These are phyloP conservation scores for Gonioctena quinquepunctata DNA, from an alignment of 1,140 invertebrate genomes.

Conservation along the genomic window DNA sequence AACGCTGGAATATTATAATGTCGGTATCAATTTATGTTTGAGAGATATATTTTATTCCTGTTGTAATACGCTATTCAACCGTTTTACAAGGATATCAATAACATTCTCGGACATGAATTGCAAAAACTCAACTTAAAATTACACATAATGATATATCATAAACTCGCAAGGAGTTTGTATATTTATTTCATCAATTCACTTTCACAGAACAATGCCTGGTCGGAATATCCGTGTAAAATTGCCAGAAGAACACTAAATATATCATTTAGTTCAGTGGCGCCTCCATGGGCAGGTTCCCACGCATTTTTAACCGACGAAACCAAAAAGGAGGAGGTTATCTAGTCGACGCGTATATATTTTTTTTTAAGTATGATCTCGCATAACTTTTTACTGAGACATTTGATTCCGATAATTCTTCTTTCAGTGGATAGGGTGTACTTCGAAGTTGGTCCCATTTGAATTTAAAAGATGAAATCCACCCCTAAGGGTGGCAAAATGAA, in stretches of 20 bases:
- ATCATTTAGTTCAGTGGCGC: neutral
- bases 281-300: neutral
- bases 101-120: neutral
- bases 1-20: neutral
- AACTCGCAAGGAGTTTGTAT: neutral
- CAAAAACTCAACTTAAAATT: neutral
- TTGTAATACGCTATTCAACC: neutral
- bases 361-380: too few species aligned
- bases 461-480: too few species aligned
- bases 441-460: too few species aligned
- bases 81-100: neutral
- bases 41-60: neutral
- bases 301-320: too few species aligned
- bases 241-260: neutral
- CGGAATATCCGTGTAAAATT: neutral
- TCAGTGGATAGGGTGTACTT: too few species aligned
- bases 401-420: too few species aligned
- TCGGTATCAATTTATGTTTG: neutral
- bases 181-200: neutral
- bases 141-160: neutral
- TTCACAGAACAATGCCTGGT: neutral
- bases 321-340: too few species aligned
- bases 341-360: too few species aligned
- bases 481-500: too few species aligned
- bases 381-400: too few species aligned